Conservation (phyloP, 1,140 invertebrate species). For the Eciton burchellii region DNA sequence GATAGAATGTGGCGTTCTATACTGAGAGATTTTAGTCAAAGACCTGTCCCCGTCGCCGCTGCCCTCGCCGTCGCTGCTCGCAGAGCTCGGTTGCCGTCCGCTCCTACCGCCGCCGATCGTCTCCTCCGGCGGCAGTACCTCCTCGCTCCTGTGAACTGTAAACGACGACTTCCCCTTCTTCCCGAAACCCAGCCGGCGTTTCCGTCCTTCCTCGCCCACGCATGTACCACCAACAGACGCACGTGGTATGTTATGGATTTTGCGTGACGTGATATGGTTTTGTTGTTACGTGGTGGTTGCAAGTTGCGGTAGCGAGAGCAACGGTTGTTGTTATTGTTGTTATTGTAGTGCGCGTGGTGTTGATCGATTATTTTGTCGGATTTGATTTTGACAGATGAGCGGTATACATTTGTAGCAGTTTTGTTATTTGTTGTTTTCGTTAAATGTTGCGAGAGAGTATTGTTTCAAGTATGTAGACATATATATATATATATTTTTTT, state of each 20-base stretch:
- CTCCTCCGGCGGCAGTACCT: conserved; percentile 95
- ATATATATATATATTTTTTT: conserved; percentile 53
- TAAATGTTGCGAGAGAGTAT: conserved; percentile 37
- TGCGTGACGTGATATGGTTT: conserved; percentile 72
- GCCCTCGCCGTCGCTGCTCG: conserved; percentile 95
- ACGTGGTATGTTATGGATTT: conserved; percentile 83
- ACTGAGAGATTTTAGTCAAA: conserved; percentile 76
- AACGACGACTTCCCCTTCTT: conserved; percentile 97
- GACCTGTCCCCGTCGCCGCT: conserved; percentile 93
- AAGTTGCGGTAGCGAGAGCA: conserved; percentile 36
- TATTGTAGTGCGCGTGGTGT: conserved; percentile 35
- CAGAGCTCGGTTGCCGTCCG: conserved; percentile 81
- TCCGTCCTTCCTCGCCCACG: conserved; percentile 91
- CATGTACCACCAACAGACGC: conserved; percentile 85
- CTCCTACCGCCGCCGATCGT: conserved; percentile 88
- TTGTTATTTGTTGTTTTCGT: conserved; percentile 49
- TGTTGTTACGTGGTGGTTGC: conserved; percentile 65
- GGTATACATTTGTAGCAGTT: conserved; percentile 51
- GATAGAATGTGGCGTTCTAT: conserved; percentile 35
- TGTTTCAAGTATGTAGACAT: conserved; percentile 25
- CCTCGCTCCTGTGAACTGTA: conserved; percentile 98
- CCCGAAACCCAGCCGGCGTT: conserved; percentile 97
- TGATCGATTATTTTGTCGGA: conserved; percentile 1
- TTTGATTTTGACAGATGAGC: conserved; percentile 26
- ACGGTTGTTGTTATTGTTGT: too few species aligned